Conservation (phyloP, 2,888 invertebrate species). For the Crepidodera aurea region DNA sequence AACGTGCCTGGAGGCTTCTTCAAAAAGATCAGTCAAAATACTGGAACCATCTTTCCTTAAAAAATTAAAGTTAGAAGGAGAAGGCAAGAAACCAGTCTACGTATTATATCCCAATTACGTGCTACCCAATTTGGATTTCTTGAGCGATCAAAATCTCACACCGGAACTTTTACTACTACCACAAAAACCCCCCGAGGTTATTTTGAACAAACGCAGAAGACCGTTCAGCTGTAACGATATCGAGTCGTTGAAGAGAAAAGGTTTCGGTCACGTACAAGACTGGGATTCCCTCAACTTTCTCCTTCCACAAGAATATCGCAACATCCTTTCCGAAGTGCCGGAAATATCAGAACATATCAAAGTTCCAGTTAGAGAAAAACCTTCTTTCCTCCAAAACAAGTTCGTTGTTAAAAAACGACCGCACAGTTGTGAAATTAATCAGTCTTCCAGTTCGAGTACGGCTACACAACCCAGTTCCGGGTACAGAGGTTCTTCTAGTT, state of each 20-base stretch:
- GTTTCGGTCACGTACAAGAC: slow-evolving; percentile 86
- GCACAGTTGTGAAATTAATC: slow-evolving; percentile 69
- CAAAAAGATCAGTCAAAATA: slow-evolving; percentile 66
- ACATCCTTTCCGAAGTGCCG: slow-evolving; percentile 80
- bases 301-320: slow-evolving; percentile 83
- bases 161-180: slow-evolving; percentile 80
- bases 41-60: slow-evolving; percentile 76
- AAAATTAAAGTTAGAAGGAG: slow-evolving; percentile 66
- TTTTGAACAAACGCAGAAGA: slow-evolving; percentile 62
- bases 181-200: slow-evolving; percentile 63
- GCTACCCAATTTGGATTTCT: slow-evolving; percentile 86
- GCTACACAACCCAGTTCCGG: slow-evolving; percentile 86
- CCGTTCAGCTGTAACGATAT: slow-evolving; percentile 85
- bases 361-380: slow-evolving; percentile 64
- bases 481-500: slow-evolving; percentile 85
- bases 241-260: slow-evolving; percentile 80
- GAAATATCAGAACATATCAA: slow-evolving; percentile 75
- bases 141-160: slow-evolving; percentile 62
- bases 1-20: slow-evolving; percentile 40
- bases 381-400: slow-evolving; percentile 67
- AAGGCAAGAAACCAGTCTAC: slow-evolving; percentile 79
- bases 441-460: slow-evolving; percentile 74
- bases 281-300: slow-evolving; percentile 93
- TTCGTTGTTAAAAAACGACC: slow-evolving; percentile 65
- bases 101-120: slow-evolving; percentile 92